Conservation (phyloP, 2,797 vertebrate genomes). For the Takifugu ocellatus region DNA sequence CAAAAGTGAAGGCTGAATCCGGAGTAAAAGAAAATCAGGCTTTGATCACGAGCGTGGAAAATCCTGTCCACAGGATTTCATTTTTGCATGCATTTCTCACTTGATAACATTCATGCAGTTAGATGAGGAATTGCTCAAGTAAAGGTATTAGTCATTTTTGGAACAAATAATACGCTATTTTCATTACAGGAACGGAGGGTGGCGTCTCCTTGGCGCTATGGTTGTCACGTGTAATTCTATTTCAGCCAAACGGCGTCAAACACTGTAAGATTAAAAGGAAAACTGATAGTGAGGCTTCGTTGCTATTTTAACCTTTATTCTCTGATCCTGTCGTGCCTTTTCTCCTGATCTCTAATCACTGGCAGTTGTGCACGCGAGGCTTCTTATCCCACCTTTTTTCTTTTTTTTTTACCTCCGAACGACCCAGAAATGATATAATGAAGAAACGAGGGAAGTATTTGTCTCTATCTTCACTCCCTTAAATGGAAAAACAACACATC, state of each 20-base stretch:
- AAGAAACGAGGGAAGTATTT: conserved; percentile 47
- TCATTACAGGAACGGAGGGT: conserved; percentile 51
- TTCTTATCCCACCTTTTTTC: conserved; percentile 34
- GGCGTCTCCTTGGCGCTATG: conserved; percentile 50
- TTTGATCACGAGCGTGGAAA: conserved; percentile 86
- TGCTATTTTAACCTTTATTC: conserved; percentile 38
- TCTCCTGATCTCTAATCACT: conserved; percentile 24
- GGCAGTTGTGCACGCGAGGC: not conserved
- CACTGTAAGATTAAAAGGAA: conserved; percentile 59
- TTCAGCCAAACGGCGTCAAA: conserved; percentile 59
- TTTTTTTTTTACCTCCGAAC: conserved; percentile 35
- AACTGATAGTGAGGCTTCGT: conserved; percentile 48
- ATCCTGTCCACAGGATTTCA: conserved; percentile 87
- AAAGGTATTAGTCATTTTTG: conserved; percentile 81
- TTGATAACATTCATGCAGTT: conserved; percentile 85
- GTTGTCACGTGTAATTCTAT: conserved; percentile 66
- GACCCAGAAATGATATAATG: conserved; percentile 40
- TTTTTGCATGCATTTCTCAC: conserved; percentile 86
- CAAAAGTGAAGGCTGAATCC: conserved; percentile 79
- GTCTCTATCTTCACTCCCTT: conserved; percentile 56
- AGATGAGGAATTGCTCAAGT: conserved; percentile 82
- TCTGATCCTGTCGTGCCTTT: conserved; percentile 38
- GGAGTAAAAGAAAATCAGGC: conserved; percentile 84
- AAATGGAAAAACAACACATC: conserved; percentile 57
- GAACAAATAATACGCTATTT: conserved; percentile 77